Conservation (phyloP, 1,140 invertebrate species). For the Paramacrobiotus metropolitanus region DNA sequence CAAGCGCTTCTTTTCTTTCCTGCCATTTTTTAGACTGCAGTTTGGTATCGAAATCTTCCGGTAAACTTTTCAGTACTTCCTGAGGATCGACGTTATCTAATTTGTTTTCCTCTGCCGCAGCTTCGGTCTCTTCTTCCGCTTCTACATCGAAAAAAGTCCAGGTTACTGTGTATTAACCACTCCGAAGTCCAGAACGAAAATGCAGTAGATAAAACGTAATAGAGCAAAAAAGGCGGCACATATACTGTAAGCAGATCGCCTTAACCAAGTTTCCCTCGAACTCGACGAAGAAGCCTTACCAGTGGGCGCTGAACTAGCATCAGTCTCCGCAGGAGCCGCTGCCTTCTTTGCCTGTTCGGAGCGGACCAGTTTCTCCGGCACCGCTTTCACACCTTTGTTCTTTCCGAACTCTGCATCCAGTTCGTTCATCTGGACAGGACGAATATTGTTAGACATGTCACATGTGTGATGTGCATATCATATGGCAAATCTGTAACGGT, state of each 20-base stretch:
- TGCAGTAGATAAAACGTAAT: no score
- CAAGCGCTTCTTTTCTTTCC: conserved; percentile 71
- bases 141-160: conserved; percentile 7
- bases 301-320: background rate
- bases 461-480: no score
- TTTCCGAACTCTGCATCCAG: conserved; percentile 67
- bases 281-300: background rate
- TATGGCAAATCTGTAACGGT: no score
- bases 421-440: conserved; percentile 40
- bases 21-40: conserved; percentile 93
- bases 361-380: conserved; percentile 50
- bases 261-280: background rate
- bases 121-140: conserved; percentile 14
- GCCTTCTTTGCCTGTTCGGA: conserved; percentile 53
- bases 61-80: conserved; percentile 69
- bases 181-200: no score
- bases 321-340: background rate
- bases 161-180: no score
- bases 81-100: conserved; percentile 73
- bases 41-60: conserved; percentile 75
- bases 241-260: background rate
- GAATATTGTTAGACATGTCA: background rate
- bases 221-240: background rate
- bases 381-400: conserved; percentile 36
- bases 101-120: conserved; percentile 46